Evolutionary conservation across 2,888 invertebrate genomes (phyloP), one percentile per base, ranked within the genome.

Genomic region (Hirtodrosophila histrioides): DNA sequence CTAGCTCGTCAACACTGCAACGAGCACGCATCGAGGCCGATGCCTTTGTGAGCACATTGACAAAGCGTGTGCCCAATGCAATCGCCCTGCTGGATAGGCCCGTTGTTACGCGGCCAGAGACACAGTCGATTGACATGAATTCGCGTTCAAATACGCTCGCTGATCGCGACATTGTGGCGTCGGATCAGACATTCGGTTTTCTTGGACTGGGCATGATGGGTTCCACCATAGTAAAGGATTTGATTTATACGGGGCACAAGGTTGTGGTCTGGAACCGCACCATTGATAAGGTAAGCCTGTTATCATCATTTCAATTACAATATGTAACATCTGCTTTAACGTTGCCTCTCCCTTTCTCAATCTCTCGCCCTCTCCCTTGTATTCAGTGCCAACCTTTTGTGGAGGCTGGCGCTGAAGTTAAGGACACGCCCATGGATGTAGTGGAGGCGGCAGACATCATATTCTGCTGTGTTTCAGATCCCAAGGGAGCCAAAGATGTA

Each of bases 201-300:
- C 94, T 99, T 29, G 99, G 99, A 0, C 93, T 99, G 33, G 98
- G 98, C 58, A 97, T 97, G 89, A 98, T 99, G 96, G 98, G 98
- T 49, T 95, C 96, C 65, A 97, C 97, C 27, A 96, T 99, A 89
- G 98, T 98, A 12, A 98, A 97, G 93, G 98, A 98, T 92, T 93
- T 99, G 54, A 94, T 98, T 86, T 96, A 96, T 92, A 97, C 98
- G 4, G 98, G 98, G 0, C 98, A 99, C 91, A 96, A 95, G 89
- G 97, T 99, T 53, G 94, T 96, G 76, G 95, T 99, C 54, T 99
- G 98, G 98, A 98, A 98, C 93, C 94, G 98, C 86, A 96, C 97
- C 55, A 94, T 95, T 54, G 95, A 95, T 66, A 98, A 98, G 96
- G 91, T 90, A 8, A 54, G 31, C 17, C 17, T 40, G 27, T 1